A percentile compares a stretch with the other conserved stretches of the same genome.
phyloP scores from a whole-genome alignment of 2,113 vertebrate genomes.

The Crotalus viridis region DNA sequence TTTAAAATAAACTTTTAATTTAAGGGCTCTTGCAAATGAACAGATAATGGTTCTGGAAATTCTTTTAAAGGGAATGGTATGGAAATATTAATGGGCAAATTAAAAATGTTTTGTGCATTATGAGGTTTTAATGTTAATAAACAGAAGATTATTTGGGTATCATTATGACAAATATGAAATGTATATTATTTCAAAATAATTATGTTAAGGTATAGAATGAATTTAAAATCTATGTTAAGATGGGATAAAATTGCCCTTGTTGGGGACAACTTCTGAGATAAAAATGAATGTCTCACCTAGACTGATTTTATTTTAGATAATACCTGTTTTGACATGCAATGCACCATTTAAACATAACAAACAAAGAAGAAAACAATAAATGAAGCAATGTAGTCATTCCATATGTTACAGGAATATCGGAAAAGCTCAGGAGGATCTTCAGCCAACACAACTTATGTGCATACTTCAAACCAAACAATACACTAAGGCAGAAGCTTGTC shows the following conservation, averaged over 20 bases:
- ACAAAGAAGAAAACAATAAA: too few relatives aligned
- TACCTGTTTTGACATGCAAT: not conserved
- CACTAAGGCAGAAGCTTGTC: too few relatives aligned
- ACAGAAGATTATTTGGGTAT: not conserved
- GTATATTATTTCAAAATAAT: not conserved
- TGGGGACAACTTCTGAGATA: not conserved
- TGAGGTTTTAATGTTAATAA: not conserved
- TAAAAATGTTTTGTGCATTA: not conserved
- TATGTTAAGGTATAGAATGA: not conserved
- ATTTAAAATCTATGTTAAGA: not conserved
- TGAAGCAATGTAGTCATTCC: too few relatives aligned
- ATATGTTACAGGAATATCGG: too few relatives aligned
- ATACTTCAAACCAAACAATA: too few relatives aligned
- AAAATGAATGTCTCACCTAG: not conserved
- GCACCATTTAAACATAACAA: too few relatives aligned
- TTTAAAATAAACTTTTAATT: not conserved
- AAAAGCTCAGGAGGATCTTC: too few relatives aligned
- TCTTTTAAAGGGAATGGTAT: not conserved
- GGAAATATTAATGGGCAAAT: not conserved
- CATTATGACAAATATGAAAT: not conserved
- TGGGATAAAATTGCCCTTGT: not conserved
- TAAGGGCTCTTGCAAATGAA: not conserved
- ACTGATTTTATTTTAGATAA: not conserved
- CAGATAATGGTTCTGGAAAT: not conserved
- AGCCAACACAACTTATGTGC: too few relatives aligned